Conservation (phyloP, 2,797 vertebrate species). For the Pangasius macronema region DNA sequence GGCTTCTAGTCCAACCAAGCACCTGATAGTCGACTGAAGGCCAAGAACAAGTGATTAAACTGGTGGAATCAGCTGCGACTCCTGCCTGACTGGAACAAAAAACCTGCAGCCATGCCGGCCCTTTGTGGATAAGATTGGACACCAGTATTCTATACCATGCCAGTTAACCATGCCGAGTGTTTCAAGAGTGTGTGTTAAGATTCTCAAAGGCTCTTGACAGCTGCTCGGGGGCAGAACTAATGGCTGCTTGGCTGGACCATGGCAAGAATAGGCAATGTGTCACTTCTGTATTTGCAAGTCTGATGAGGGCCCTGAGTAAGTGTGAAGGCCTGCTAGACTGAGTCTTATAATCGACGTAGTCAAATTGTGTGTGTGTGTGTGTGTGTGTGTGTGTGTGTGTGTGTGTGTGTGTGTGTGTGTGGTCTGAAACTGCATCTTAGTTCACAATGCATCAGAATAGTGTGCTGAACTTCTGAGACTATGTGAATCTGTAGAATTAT, state of each 20-base stretch:
- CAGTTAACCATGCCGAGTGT: background rate
- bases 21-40: background rate
- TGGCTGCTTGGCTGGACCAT: background rate
- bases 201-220: conserved; percentile 28
- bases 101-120: background rate
- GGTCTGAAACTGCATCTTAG: background rate
- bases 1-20: background rate
- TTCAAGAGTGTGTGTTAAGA: background rate
- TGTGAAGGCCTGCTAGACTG: background rate
- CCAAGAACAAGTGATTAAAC: background rate
- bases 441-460: background rate
- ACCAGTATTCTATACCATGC: background rate
- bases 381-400: too few species aligned
- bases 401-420: too few species aligned
- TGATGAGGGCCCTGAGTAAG: conserved; percentile 23
- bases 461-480: too few species aligned
- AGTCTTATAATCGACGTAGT: too few species aligned
- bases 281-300: conserved; percentile 41
- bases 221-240: conserved; percentile 13
- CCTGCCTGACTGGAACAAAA: background rate
- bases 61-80: background rate
- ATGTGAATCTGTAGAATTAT: background rate
- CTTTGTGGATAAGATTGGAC: background rate
- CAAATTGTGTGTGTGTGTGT: too few species aligned
- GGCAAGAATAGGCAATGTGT: conserved; percentile 1